Base-by-base conservation (phyloP, 92 coral and sea anemone species). In the Montipora capitata region DNA sequence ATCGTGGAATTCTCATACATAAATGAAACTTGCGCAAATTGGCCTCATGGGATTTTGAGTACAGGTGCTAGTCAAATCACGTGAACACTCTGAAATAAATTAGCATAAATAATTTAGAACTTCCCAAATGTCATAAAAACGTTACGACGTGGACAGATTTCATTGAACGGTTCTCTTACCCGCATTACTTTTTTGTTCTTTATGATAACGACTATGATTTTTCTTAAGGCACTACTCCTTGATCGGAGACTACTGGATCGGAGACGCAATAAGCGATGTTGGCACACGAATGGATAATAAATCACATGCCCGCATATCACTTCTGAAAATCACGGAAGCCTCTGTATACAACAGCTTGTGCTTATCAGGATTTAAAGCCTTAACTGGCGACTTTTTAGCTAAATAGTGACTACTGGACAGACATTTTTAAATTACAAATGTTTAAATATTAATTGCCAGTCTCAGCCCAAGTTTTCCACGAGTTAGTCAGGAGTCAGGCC, bases 1-100 rank as follows among this genome's bases (percentile, higher is more conserved):
- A 87, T 89, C 40, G 72, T 91, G 87, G 95, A 93, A 95, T 95
- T 95, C 98, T 95, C 96, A 95, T 95, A 95, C 98, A 95, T 93
- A 95, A 90, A 81, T 92, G 66, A 73, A 85, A 88, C 90, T 85
- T 87, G 87, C 83, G 92, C 92, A 92, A 90, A 83, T 86, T 80
- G 94, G 95, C 95, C 94, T 90, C 95, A 95, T 93, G 98, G 98
- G 98, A 95, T 88, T 85, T 27, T 92, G 91, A 49, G 95, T 85
- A 92, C 98, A 93, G 96, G 98, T 93, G 96, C 92, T 88, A 82
- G 42, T 17, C 1, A 14, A n/a, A 77, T 87, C 96, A 93, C 96
- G 94, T 93, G 96, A 80, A 82, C 63, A 39, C 64, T 43, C 12
- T 57, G 48, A 39, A 78, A 76, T 82, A 70, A 8, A 85, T 87